Base-by-base conservation (phyloP, 92 coral and sea anemone species). In the Actinernus sp. region DNA sequence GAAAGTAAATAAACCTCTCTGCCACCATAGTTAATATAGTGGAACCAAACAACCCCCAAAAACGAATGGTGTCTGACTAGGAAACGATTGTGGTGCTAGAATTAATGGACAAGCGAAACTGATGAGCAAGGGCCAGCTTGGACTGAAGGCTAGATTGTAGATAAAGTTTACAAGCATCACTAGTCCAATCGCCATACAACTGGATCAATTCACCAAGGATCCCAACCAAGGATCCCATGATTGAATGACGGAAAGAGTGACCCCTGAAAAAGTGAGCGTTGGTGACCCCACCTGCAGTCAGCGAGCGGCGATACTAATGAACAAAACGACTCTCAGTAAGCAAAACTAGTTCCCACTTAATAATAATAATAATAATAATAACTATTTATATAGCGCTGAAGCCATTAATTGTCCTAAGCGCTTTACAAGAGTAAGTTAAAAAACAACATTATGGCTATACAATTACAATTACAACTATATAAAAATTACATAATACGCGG, bases 121-220 rank as follows among this genome's bases (percentile, higher is more conserved):
- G 74, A 50, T 28, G 9, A 10, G 52, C 63, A 12, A 55, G 43
- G 1, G 63, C 54, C 4, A 54, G 64, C 32, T 68, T 68, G 26
- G 76, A 54, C 3, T 68, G 37, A 1, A 55, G 6, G 19, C 54
- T 67, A 51, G 52, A 67, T 20, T 67, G 50, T 26, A 67, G 37
- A 45, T 64, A 64, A 4, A 64, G 12, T 30, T 55, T 68, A 30
- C 39, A 55, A 3, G 53, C 63, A 39, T 67, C 63, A 36, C 74
- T 67, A 2, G 74, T 10, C 74, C 63, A 67, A 36, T 67, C 74
- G n/a, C 64, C 65, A 28, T 54, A 54, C 32, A 68, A 54, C 51
- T 65, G 73, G 2, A 65, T 50, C 1, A 65, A 44, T 39, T 68
- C 63, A n/a, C 76, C 65, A 10, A 64, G 76, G 2, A 68, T 37